A percentile compares a stretch with the other conserved stretches of the same genome.
phyloP scores from a whole-genome alignment of 2,797 vertebrate species.

The Phylloscopus collybita region DNA sequence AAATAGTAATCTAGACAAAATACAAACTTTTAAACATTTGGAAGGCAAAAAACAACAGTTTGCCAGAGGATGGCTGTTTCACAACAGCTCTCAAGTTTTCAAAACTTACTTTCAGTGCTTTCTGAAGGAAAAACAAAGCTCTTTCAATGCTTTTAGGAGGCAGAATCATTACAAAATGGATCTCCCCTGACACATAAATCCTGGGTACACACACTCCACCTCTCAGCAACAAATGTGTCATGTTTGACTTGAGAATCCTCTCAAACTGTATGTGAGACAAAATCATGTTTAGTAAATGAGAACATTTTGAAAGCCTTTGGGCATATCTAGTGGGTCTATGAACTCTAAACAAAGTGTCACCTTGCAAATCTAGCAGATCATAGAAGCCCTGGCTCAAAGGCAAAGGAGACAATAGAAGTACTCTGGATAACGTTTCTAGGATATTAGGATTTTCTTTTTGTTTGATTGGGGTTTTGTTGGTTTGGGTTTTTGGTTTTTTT shows the following conservation, averaged over 20 bases:
- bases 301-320: not conserved
- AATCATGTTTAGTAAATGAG: not conserved
- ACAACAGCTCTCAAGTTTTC: conserved; percentile 36
- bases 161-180: not conserved
- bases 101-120: conserved; percentile 31
- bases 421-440: not conserved
- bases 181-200: not conserved
- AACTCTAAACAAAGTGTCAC: not conserved
- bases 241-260: not conserved
- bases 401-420: not conserved
- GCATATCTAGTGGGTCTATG: not conserved
- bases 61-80: conserved; percentile 37
- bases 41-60: conserved; percentile 2
- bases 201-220: not conserved
- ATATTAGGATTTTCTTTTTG: not conserved
- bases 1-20: not conserved
- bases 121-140: conserved; percentile 7
- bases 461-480: no score
- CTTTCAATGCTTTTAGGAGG: not conserved
- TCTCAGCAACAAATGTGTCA: not conserved
- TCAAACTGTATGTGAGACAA: not conserved
- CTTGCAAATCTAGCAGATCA: not conserved
- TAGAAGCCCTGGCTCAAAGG: not conserved
- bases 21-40: conserved; percentile 45
- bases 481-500: no score